Conservation (phyloP, 2,888 invertebrate genomes). For the Tiliacea citrago region DNA sequence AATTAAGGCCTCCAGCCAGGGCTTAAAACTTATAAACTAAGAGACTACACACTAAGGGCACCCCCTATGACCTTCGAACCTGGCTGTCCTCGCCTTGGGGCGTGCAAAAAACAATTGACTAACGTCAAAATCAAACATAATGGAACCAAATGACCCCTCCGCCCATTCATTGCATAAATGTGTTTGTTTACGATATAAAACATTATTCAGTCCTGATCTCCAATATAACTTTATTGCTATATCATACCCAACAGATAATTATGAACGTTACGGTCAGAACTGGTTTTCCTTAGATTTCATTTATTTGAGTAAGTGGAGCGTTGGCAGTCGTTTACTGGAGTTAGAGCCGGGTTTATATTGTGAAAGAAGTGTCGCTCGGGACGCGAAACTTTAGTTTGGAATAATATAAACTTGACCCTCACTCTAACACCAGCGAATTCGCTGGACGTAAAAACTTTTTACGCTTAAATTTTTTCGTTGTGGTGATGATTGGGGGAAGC, state of each 20-base stretch:
- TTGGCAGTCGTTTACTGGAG: conserved; percentile 32
- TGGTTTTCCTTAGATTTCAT: conserved; percentile 63
- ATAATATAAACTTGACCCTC: not conserved
- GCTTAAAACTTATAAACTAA: not conserved
- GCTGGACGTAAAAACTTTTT: not conserved
- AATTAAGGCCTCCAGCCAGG: no score
- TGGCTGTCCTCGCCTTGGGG: no score
- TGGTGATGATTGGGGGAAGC: not conserved
- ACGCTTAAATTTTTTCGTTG: not conserved
- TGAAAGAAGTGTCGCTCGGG: not conserved
- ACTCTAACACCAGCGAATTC: not conserved
- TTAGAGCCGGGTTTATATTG: conserved; percentile 6
- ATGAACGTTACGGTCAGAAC: conserved; percentile 45
- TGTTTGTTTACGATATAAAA: conserved; percentile 1
- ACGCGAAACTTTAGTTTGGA: not conserved
- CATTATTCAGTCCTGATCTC: conserved; percentile 19
- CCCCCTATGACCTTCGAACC: not conserved
- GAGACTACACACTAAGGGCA: not conserved
- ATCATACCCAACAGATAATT: conserved; percentile 45
- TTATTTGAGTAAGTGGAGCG: conserved; percentile 53
- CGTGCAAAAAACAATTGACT: not conserved
- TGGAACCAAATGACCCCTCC: not conserved
- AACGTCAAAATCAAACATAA: not conserved
- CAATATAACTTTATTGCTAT: conserved; percentile 30
- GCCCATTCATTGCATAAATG: not conserved